Conservation (phyloP, 2,888 invertebrate species). For the Crepidodera aurea region DNA sequence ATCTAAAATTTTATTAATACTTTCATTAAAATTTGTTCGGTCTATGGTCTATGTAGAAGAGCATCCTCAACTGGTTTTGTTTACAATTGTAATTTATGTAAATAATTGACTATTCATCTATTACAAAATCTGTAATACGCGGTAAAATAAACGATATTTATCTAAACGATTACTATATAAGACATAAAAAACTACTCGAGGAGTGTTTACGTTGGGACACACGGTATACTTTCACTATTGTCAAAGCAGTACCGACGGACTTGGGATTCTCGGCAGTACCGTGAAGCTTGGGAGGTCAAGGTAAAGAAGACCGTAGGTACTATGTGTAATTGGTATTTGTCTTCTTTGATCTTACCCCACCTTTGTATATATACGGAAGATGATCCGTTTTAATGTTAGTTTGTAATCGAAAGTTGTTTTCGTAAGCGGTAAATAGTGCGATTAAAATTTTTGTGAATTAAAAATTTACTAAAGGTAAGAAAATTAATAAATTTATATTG, state of each 20-base stretch:
- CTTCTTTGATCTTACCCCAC: conserved; percentile 45
- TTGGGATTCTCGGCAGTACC: conserved; percentile 41
- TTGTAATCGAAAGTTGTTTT: conserved; percentile 30
- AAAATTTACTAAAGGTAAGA: conserved; percentile 6
- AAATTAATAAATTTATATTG: background rate
- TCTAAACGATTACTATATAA: no score
- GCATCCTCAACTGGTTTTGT: no score
- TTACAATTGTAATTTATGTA: no score
- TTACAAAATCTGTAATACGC: no score
- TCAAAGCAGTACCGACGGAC: conserved; percentile 30
- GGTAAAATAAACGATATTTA: no score
- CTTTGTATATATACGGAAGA: conserved; percentile 46
- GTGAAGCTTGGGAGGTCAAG: conserved; percentile 46
- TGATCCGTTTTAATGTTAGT: conserved; percentile 36
- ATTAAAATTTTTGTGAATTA: conserved; percentile 27
- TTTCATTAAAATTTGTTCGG: no score
- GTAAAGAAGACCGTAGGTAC: conserved; percentile 42
- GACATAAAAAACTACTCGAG: no score
- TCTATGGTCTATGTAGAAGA: no score
- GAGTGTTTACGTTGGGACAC: background rate
- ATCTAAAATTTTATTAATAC: no score
- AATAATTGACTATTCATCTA: no score
- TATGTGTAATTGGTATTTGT: conserved; percentile 38
- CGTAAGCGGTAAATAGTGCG: conserved; percentile 23
- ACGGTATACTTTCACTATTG: conserved; percentile 7